A percentile compares a stretch with the other conserved stretches of the same genome.
Evolutionary conservation across 2,888 invertebrate genomes (phyloP).

Genomic region (Sphaerophoria taeniata): DNA sequence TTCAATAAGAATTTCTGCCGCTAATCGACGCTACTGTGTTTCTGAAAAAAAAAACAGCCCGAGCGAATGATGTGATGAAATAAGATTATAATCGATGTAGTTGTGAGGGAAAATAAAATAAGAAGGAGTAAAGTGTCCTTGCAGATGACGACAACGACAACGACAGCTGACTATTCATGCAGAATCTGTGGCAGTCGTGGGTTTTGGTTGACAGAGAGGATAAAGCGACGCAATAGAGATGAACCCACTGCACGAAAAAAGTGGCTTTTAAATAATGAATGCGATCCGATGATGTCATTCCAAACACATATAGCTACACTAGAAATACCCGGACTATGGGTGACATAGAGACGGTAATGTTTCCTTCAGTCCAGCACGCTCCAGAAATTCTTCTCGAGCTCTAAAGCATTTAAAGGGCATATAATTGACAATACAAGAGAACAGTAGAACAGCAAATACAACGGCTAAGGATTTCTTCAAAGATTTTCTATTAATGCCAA

Average conservation of each 20-base stretch:
- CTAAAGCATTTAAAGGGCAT: slow-evolving; percentile 30
- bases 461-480: slow-evolving; percentile 42
- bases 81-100: slow-evolving; percentile 5
- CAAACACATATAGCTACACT: slow-evolving; percentile 39
- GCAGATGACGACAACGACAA: slow-evolving; percentile 48
- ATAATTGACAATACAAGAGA: slow-evolving; percentile 19
- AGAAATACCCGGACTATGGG: no score
- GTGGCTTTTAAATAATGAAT: slow-evolving; percentile 60
- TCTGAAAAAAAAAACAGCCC: slow-evolving; percentile 39
- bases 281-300: slow-evolving; percentile 61
- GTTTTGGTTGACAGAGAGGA: no score
- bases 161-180: background rate
- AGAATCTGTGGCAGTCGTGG: background rate
- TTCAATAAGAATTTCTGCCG: background rate
- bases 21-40: slow-evolving; percentile 62
- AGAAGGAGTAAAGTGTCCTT: slow-evolving; percentile 1
- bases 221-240: background rate
- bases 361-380: slow-evolving; percentile 1
- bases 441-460: slow-evolving; percentile 29
- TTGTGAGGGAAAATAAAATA: slow-evolving; percentile 12
- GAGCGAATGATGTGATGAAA: no score
- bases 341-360: slow-evolving; percentile 26
- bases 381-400: background rate
- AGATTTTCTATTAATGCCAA: slow-evolving; percentile 49
- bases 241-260: slow-evolving; percentile 19